These are phyloP conservation scores for Himalopsyche kuldschensis DNA, from an alignment of 2,888 invertebrate genomes.

Conservation along the genomic window DNA sequence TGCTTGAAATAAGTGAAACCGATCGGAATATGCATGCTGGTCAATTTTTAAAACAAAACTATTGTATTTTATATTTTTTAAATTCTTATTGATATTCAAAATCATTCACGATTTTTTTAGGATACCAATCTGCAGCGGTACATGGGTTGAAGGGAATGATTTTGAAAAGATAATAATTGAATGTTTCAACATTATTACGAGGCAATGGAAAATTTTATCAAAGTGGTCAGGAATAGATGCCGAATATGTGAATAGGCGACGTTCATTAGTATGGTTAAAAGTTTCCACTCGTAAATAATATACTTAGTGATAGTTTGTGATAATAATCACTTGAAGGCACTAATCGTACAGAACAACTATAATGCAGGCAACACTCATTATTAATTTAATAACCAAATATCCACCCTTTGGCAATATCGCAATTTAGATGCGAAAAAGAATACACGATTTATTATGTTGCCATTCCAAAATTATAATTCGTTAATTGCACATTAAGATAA, in stretches of 20 bases:
- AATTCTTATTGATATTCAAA: too few relatives aligned
- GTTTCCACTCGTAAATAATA: background rate
- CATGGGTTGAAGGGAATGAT: background rate
- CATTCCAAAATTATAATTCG: slow-evolving; percentile 14
- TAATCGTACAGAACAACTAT: background rate
- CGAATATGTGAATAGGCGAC: background rate
- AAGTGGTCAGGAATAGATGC: background rate
- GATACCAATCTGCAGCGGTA: background rate
- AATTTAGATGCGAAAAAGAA: slow-evolving; percentile 26
- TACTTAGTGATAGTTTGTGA: background rate
- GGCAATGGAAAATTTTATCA: background rate
- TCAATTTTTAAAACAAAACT: too few relatives aligned
- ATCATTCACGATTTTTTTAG: too few relatives aligned
- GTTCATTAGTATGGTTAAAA: background rate
- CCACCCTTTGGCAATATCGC: background rate
- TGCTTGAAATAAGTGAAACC: too few relatives aligned
- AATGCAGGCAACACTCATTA: slow-evolving; percentile 23
- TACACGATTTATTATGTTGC: slow-evolving; percentile 16
- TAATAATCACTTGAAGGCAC: background rate
- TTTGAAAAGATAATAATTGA: background rate
- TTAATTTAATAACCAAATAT: slow-evolving; percentile 6
- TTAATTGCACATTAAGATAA: background rate
- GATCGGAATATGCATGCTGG: too few relatives aligned
- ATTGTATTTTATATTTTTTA: too few relatives aligned
- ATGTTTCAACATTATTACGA: background rate